Evolutionary conservation across 2,113 vertebrate genomes (phyloP), one percentile per base, ranked within the genome.

Genomic region (Emydura subglobosa): DNA sequence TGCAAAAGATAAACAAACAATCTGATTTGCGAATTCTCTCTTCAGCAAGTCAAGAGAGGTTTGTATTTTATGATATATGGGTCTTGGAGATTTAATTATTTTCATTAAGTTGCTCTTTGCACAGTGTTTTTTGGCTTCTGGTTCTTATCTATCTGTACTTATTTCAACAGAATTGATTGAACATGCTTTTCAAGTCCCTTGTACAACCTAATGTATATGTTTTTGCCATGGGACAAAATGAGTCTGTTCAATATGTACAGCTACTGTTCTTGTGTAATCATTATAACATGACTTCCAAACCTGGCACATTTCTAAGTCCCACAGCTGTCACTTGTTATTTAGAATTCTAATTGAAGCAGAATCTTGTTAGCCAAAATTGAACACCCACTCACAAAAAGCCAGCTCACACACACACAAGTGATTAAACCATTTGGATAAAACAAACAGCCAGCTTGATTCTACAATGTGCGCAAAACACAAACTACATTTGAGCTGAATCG

Each of bases 321-420:
- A 24, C 61, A 84, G 76, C 55, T 87, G 78, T 72, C 79, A 92
- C n/a, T 85, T 84, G 72, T 90, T 89, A 87, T 39, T 92, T 83
- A 86, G 83, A 94, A 90, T 84, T 91, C 61, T 47, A 94, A 84
- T 34, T 9, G 44, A 91, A 96, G 86, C 1, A 92, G 61, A 39
- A 86, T 80, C 78, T 79, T 87, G 80, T 86, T 54, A 94, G 90
- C 80, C 90, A 80, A 94, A 97, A 92, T 4, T 55, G 39, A 97
- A 90, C 76, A 82, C 53, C 72, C 82, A 93, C 88, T 95, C 88
- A 91, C 68, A 89, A 88, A 85, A 81, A 6, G 59, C 86, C 50
- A 25, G 42, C 81, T 76, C 31, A 10, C 59, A 85, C 34, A 39
- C 61, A 82, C 82, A 83, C 4, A 90, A 80, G 72, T 0, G 0